phyloP scores from a whole-genome alignment of 2,113 vertebrate genomes.

The Oxyura jamaicensis region DNA sequence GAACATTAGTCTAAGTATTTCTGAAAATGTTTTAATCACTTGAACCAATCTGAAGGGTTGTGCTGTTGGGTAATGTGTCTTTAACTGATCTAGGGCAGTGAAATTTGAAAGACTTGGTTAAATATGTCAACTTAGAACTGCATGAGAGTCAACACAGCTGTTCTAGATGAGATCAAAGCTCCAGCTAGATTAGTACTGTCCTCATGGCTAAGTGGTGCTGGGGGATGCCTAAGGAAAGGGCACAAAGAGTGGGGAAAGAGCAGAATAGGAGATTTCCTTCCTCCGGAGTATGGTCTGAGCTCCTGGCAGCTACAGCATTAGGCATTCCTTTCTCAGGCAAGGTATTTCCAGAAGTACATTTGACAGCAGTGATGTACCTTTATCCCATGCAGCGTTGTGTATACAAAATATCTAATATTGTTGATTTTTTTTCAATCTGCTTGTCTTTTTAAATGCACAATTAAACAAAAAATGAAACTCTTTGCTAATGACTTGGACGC shows the following conservation, averaged over 20 bases:
- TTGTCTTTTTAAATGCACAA: no score
- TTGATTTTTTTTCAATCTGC: not conserved
- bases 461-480: not conserved
- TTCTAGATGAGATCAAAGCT: not conserved
- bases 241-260: not conserved
- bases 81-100: not conserved
- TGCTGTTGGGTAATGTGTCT: not conserved
- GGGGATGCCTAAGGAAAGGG: not conserved
- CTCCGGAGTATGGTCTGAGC: not conserved
- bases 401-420: not conserved
- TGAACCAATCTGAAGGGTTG: not conserved
- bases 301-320: not conserved
- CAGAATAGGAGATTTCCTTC: not conserved
- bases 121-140: not conserved
- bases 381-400: not conserved
- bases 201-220: not conserved
- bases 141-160: not conserved
- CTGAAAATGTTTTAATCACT: not conserved
- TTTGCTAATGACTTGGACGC: not conserved
- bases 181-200: not conserved
- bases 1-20: not conserved
- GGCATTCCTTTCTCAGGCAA: not conserved
- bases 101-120: not conserved
- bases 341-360: not conserved
- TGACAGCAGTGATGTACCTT: not conserved